Percentiles rank a stretch among this genome's conserved stretches.
These are phyloP conservation scores for Nibea coibor DNA, from an alignment of 2,113 vertebrate species.

Conservation along the genomic window DNA sequence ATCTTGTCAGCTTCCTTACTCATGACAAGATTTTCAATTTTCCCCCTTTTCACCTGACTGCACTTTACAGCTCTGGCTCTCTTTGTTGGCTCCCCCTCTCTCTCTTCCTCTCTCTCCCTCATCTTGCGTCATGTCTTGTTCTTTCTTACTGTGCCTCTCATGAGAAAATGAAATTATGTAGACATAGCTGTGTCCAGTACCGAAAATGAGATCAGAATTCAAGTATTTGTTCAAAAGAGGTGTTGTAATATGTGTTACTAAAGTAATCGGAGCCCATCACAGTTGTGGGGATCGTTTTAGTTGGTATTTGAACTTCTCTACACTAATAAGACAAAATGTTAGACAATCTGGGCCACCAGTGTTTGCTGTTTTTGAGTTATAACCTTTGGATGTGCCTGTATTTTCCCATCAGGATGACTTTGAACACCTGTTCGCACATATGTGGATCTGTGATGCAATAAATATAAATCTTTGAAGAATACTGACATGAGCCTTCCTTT, in stretches of 20 bases:
- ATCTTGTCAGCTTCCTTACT: slow-evolving; percentile 69
- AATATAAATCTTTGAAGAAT: neutral
- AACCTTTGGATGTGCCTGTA: neutral
- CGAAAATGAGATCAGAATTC: slow-evolving; percentile 36
- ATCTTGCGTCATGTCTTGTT: slow-evolving; percentile 14
- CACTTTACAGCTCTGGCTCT: slow-evolving; percentile 39
- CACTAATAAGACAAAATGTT: neutral
- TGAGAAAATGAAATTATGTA: slow-evolving; percentile 50
- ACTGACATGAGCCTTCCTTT: neutral
- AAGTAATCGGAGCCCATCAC: neutral
- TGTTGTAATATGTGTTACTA: neutral
- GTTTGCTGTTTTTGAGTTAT: neutral
- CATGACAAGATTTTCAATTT: slow-evolving; percentile 71
- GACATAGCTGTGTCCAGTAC: neutral
- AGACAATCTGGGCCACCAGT: neutral
- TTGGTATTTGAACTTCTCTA: neutral
- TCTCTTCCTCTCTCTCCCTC: neutral
- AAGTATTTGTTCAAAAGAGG: slow-evolving; percentile 14
- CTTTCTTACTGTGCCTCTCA: slow-evolving; percentile 24
- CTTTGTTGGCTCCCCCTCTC: neutral
- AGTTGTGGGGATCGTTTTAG: neutral
- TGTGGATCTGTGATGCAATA: neutral
- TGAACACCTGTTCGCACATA: neutral
- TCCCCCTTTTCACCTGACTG: slow-evolving; percentile 67
- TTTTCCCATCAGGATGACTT: neutral